Conservation (phyloP, 2,888 invertebrate species). For the Machimus rusticus region DNA sequence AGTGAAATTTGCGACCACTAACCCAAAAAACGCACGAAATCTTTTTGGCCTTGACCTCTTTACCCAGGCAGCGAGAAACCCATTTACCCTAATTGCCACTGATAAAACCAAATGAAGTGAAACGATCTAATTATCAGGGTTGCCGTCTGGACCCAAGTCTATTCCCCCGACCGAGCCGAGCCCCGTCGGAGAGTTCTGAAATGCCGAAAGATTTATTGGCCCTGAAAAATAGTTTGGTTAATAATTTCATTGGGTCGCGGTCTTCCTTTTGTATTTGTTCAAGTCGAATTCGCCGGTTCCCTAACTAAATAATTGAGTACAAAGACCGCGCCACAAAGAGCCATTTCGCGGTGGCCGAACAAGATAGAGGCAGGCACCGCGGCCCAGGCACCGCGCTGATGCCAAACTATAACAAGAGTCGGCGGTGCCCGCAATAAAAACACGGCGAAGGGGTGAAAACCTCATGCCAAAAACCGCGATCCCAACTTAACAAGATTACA, state of each 20-base stretch:
- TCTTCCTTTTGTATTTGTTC: constrained; percentile 19
- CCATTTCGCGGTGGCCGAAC: constrained; percentile 22
- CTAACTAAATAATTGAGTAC: constrained; percentile 35
- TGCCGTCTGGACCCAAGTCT: constrained; percentile 8
- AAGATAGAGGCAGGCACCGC: background rate
- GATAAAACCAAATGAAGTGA: constrained; percentile 35
- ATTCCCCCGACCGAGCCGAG: background rate
- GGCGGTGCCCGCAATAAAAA: background rate
- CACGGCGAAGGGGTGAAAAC: constrained; percentile 28
- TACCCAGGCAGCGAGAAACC: background rate
- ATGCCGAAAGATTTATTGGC: constrained; percentile 41
- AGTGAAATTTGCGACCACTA: background rate
- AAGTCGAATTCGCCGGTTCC: background rate
- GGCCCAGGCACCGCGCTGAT: background rate
- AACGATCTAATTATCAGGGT: constrained; percentile 29
- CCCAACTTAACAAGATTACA: constrained; percentile 40
- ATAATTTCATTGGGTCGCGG: constrained; percentile 31
- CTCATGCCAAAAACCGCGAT: constrained; percentile 31
- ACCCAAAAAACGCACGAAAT: background rate
- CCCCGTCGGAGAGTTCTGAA: background rate
- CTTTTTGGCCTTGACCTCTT: constrained; percentile 23
- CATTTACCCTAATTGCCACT: constrained; percentile 33
- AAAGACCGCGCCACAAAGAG: constrained; percentile 28
- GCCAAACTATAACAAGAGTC: constrained; percentile 4
- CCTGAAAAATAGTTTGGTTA: constrained; percentile 35